Base-by-base conservation (phyloP, 1,140 invertebrate genomes). In the Drosophila eugracilis region DNA sequence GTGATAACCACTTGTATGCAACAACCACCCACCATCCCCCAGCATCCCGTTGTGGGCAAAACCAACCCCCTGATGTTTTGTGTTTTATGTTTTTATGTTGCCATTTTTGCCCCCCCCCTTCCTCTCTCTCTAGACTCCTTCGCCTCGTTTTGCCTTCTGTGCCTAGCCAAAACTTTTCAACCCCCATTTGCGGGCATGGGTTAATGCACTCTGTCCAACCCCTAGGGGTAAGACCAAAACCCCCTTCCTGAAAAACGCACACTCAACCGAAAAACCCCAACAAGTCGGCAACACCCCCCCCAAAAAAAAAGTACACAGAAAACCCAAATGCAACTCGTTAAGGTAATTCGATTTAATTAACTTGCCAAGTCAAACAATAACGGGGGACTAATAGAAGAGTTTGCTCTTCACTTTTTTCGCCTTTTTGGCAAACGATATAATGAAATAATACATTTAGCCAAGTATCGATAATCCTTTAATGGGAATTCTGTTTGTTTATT, bases 181-280 rank as follows among this genome's bases (percentile, higher is more conserved):
- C 83, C 83, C 83, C 49, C 60, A 37, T 60, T 32, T 81, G 62
- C 58, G 63, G 48, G 57, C 55, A 50, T 86, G 83, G 83, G 83
- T 86, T 80, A 86, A 88, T 21, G 94, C 93, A 85, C 96, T 97
- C 63, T 94, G 93, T 94, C 32, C 54, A 75, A 65, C 75, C 63
- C 72, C 53, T 22, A 44, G 30, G 42, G 45, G 26, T 26, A 44
- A 10, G 36, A 22, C 21, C 5, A n/a, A 12, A 15, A 57, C n/a
- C 54, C 28, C 41, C n/a, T 1, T 26, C 26, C n/a, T n/a, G n/a
- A n/a, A n/a, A n/a, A n/a, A n/a, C n/a, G n/a, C n/a, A n/a, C n/a
- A n/a, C n/a, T n/a, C n/a, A n/a, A n/a, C n/a, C n/a, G n/a, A n/a
- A n/a, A 15, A 14, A n/a, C 53, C 26, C 26, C 44, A n/a, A 15